Conservation (phyloP, 1,140 invertebrate genomes). For the Nasonia longicornis region DNA sequence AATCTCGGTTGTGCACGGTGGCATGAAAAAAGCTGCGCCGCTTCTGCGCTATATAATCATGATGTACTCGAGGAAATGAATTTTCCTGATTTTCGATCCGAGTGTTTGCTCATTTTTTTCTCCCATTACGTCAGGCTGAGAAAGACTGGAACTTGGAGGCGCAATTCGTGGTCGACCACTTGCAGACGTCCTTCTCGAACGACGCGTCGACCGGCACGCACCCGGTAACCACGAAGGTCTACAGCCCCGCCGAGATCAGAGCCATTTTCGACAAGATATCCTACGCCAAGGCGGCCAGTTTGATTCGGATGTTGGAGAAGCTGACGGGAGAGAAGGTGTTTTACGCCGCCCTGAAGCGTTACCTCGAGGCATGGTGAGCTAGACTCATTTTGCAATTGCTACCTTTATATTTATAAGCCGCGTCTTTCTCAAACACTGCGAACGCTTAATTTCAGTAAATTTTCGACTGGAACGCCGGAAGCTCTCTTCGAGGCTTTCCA, state of each 20-base stretch:
- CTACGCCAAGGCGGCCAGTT: conserved; percentile 85
- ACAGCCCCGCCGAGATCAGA: conserved; percentile 80
- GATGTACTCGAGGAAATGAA: too few species aligned
- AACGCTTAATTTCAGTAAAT: conserved; percentile 66
- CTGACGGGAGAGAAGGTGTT: conserved; percentile 80
- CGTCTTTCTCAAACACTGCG: too few species aligned
- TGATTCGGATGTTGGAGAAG: conserved; percentile 86
- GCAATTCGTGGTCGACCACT: conserved; percentile 80
- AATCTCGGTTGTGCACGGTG: not conserved
- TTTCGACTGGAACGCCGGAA: conserved; percentile 76
- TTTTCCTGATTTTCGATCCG: too few species aligned
- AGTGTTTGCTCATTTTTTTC: too few species aligned
- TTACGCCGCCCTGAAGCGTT: conserved; percentile 74
- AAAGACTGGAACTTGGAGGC: conserved; percentile 76
- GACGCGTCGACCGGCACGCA: conserved; percentile 84
- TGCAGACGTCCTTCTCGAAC: conserved; percentile 77
- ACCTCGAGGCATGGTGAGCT: conserved; percentile 71
- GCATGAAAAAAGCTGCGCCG: too few species aligned
- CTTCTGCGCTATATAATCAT: not conserved
- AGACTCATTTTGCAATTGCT: too few species aligned
- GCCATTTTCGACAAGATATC: conserved; percentile 88
- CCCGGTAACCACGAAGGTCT: conserved; percentile 76
- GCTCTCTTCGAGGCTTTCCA: conserved; percentile 79
- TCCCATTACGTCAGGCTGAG: conserved; percentile 65
- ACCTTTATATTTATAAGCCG: too few species aligned